Base-by-base conservation (phyloP, 1,140 invertebrate genomes). In the Hormaphis cornu region DNA sequence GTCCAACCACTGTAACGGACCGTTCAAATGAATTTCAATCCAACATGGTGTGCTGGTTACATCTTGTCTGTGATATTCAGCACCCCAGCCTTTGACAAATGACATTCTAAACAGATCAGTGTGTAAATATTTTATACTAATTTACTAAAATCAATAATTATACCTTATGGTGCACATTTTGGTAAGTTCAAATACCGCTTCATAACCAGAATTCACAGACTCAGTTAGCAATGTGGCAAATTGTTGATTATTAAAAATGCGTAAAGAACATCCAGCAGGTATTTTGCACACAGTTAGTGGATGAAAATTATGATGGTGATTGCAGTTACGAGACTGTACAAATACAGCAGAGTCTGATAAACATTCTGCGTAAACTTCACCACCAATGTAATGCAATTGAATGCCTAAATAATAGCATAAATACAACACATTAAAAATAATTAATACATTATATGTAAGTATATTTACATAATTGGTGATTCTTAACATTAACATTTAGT, bases 51-150 rank as follows among this genome's bases (percentile, higher is more conserved):
- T 97, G 35, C 89, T 93, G 0, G 93, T 96, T 6, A 97, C 93
- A 76, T 95, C 92, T 78, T 96, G 92, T 10, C 95, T 82, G 77
- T 97, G 93, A 79, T 98, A 98, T 78, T 97, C 94, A 8, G 93
- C 94, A 16, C 95, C 95, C 95, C 95, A 98, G 2, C 93, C 93
- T 78, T 98, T 98, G 12, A 98, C 95, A 78, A 98, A 98, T 72
- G 92, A 95, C 91, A 97, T 94, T 73, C 88, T 84, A 72, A 46
- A 71, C 26, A 56, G 30, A 59, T 4, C 22, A 70, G 69, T 35
- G 14, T 6, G 48, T 40, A 24, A 52, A 10, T 53, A 22, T 54
- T 12, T n/a, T 52, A n/a, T 2, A 44, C 10, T 3, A 48, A 16
- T 22, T 20, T 22, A 63, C 35, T 16, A 22, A 33, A 63, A 44